Evolutionary conservation across 1,140 invertebrate species (phyloP).

Genomic region (Notospermus geniculatus): DNA sequence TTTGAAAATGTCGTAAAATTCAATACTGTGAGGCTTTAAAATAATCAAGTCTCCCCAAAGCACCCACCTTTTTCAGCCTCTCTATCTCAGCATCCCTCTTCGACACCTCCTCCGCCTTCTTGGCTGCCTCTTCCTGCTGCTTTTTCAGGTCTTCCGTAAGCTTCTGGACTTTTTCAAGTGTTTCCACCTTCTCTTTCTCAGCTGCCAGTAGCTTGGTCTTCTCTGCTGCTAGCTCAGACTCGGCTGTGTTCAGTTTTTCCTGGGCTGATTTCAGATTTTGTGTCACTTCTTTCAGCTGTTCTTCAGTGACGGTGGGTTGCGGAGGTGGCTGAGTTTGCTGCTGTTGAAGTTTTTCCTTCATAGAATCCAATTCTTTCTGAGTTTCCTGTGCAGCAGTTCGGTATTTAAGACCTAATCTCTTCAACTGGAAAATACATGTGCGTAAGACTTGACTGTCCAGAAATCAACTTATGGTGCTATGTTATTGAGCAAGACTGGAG

Average conservation of each 20-base stretch:
- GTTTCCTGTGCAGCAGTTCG: conserved; percentile 79
- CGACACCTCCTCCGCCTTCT: neutral
- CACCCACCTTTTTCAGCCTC: too few species aligned
- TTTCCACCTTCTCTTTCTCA: conserved; percentile 36
- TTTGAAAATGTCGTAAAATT: too few species aligned
- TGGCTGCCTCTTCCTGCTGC: conserved; percentile 6
- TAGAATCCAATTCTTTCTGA: conserved; percentile 40
- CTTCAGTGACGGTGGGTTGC: conserved; percentile 11
- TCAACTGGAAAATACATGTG: conserved; percentile 65
- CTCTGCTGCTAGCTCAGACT: conserved; percentile 21
- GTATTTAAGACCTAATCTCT: conserved; percentile 89
- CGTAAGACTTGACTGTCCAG: too few species aligned
- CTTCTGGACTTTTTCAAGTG: conserved; percentile 32
- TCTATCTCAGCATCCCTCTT: neutral
- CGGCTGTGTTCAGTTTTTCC: conserved; percentile 13
- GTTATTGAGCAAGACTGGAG: too few species aligned
- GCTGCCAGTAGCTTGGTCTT: conserved; percentile 23
- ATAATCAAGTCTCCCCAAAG: too few species aligned
- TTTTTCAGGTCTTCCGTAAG: neutral
- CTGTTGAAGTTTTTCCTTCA: conserved; percentile 62
- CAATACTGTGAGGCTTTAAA: too few species aligned
- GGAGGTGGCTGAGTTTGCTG: conserved; percentile 8
- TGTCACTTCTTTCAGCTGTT: conserved; percentile 16
- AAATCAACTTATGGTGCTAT: too few species aligned
- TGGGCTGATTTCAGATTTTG: conserved; percentile 5